Evolutionary conservation across 2,888 invertebrate genomes (phyloP).

Genomic region (Serripes groenlandicus): DNA sequence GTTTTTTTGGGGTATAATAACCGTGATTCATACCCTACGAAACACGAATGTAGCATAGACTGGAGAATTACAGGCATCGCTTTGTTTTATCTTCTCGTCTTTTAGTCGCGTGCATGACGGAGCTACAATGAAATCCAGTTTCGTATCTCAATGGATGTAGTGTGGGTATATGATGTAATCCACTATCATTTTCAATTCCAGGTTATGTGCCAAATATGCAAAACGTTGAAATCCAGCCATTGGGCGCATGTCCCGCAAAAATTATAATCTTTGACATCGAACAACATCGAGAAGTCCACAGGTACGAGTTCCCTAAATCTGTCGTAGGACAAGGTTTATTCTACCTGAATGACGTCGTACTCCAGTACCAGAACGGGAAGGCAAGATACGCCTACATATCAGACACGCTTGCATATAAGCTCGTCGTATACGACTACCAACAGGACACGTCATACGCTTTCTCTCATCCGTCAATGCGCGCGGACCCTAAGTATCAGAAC

Average conservation of each 20-base stretch:
- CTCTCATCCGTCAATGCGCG: conserved; percentile 62
- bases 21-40: too few relatives aligned
- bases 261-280: conserved; percentile 71
- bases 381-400: conserved; percentile 73
- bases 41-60: too few relatives aligned
- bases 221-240: conserved; percentile 32
- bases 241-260: conserved; percentile 69
- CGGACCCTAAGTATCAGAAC: conserved; percentile 46
- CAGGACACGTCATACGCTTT: conserved; percentile 59
- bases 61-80: too few relatives aligned
- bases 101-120: too few relatives aligned
- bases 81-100: too few relatives aligned
- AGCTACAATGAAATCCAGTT: too few relatives aligned
- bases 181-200: too few relatives aligned
- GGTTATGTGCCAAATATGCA: conserved; percentile 46
- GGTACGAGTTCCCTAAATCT: conserved; percentile 61
- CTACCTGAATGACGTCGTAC: conserved; percentile 75
- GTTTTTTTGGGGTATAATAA: too few relatives aligned
- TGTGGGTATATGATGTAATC: too few relatives aligned
- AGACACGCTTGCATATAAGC: conserved; percentile 66
- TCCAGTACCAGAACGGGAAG: conserved; percentile 56
- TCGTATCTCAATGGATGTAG: too few relatives aligned
- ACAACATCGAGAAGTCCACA: conserved; percentile 52
- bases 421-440: conserved; percentile 71
- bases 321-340: conserved; percentile 53